Base-by-base conservation (phyloP, 2,113 vertebrate genomes). In the Tiliqua scincoides region DNA sequence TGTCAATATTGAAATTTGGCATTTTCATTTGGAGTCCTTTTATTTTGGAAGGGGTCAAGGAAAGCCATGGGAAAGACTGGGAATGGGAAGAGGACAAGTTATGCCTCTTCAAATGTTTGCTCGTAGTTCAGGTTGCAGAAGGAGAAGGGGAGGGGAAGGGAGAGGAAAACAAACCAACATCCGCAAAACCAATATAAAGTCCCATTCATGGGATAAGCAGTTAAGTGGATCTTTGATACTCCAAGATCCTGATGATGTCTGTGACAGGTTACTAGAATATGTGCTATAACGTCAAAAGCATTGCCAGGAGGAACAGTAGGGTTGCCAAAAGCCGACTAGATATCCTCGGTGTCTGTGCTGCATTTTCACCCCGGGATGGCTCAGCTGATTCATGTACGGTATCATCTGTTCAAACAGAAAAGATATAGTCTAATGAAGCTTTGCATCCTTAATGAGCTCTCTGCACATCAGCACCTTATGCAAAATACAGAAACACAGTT, bases 221-320 rank as follows among this genome's bases (percentile, higher is more conserved):
- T 97, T 96, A 95, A 92, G 93, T 93, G 95, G 96, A 94, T 97
- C 96, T 96, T 94, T 95, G 96, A 95, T 97, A 95, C 97, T 98
- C 96, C 96, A 93, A 97, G 96, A 98, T 95, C 98, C 96, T 91
- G 90, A 76, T 93, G 94, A 95, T 96, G 93, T 95, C 95, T 94
- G 92, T 84, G 93, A 95, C 95, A 96, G 95, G 95, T 91, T 95
- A 93, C 88, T 57, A 88, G 93, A 96, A 94, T 95, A 96, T 86
- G 97, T 97, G 98, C 98, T 99, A 99, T 99, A 99, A 99, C 93
- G 97, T 97, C 96, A 98, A 97, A 95, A 98, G 96, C 94, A 97
- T 94, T 87, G 97, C 97, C 96, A 98, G 95, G 96, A 97, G 95
- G 95, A 97, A 96, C 95, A 98, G 97, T 75, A 98, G 93, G 88